These are phyloP conservation scores for Aselliscus stoliczkanus DNA, from an alignment of 2,797 vertebrate genomes.

Conservation along the genomic window DNA sequence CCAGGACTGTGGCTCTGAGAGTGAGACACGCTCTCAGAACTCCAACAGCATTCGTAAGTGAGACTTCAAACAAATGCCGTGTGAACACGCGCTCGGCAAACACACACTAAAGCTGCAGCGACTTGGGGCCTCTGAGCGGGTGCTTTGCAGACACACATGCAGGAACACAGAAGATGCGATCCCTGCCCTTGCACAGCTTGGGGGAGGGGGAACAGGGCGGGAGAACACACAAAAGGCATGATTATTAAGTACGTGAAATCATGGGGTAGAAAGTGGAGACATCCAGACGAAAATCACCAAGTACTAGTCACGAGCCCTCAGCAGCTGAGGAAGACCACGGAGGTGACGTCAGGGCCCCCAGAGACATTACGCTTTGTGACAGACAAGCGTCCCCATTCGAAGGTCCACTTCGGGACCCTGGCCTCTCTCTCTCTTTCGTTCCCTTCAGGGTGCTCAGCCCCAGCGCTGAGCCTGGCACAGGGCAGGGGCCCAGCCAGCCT, in stretches of 20 bases:
- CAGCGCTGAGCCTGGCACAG: neutral
- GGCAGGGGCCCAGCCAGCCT: neutral
- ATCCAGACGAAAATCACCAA: neutral
- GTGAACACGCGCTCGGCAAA: neutral
- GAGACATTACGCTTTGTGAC: neutral
- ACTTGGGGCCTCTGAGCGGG: neutral
- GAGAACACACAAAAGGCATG: neutral
- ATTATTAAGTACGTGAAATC: neutral
- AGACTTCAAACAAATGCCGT: neutral
- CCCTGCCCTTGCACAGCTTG: neutral
- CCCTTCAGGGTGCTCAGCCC: neutral
- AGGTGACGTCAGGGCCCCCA: neutral
- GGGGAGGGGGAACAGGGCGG: neutral
- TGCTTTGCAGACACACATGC: neutral
- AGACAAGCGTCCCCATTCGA: too few species aligned
- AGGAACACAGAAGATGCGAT: neutral
- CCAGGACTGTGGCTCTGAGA: neutral
- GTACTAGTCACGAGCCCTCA: neutral
- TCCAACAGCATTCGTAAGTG: neutral
- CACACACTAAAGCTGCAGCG: neutral
- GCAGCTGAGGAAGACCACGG: neutral
- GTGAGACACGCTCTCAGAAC: rapidly evolving
- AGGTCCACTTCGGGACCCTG: neutral
- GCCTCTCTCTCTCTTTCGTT: neutral
- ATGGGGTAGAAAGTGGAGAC: neutral